These are phyloP conservation scores for Phainopepla nitens DNA, from an alignment of 2,113 vertebrate species.

Conservation along the genomic window DNA sequence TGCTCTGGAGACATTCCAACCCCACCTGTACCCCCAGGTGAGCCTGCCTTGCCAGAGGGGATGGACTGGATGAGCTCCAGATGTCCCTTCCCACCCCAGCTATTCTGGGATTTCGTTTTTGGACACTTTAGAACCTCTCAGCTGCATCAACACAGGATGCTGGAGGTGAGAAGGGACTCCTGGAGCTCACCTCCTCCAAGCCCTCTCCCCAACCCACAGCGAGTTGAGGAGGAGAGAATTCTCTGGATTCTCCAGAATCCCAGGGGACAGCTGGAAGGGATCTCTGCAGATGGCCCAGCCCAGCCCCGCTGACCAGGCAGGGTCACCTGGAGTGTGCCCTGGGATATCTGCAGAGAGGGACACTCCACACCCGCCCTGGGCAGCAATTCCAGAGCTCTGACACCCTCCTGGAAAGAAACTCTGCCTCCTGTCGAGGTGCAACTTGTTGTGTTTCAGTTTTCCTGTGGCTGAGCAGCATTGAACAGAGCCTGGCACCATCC, in stretches of 20 bases:
- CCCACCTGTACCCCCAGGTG: neutral
- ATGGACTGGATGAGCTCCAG: neutral
- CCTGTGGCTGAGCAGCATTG: neutral
- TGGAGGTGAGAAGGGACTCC: neutral
- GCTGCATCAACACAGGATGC: neutral
- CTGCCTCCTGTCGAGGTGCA: neutral
- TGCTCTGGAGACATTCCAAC: neutral
- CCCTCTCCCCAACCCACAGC: fast-evolving
- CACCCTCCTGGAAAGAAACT: neutral
- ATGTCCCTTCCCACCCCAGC: neutral
- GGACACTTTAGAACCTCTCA: neutral
- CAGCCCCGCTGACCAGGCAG: neutral
- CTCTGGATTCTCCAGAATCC: neutral
- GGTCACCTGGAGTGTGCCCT: neutral
- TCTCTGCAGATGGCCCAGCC: neutral
- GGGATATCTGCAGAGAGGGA: neutral
- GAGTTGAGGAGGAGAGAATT: neutral
- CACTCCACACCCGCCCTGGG: neutral
- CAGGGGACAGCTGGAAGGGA: fast-evolving
- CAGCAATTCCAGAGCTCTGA: neutral
- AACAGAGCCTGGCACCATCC: fast-evolving
- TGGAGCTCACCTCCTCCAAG: neutral
- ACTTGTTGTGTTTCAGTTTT: neutral
- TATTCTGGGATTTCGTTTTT: neutral
- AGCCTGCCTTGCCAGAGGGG: neutral